phyloP scores from a whole-genome alignment of 2,888 invertebrate species.

The Spodoptera picta region DNA sequence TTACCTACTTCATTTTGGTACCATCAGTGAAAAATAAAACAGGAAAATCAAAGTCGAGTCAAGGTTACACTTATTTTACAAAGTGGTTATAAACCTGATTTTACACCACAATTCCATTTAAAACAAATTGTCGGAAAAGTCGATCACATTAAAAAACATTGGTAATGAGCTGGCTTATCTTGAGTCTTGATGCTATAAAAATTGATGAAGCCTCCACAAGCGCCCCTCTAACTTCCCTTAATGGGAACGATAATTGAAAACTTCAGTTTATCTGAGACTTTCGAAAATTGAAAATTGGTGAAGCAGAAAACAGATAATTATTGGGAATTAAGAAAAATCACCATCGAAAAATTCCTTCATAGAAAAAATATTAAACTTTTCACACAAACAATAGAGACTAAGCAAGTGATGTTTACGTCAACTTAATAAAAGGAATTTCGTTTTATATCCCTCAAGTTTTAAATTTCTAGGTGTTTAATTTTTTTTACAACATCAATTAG shows the following conservation, averaged over 20 bases:
- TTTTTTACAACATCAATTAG: too few relatives aligned
- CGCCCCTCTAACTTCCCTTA: conserved; percentile 66
- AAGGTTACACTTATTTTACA: neutral
- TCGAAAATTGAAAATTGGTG: conserved; percentile 76
- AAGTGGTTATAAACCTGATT: conserved; percentile 1
- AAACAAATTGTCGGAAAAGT: conserved; percentile 52
- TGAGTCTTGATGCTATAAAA: conserved; percentile 69
- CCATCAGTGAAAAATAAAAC: neutral
- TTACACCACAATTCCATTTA: conserved; percentile 43
- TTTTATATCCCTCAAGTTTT: too few relatives aligned
- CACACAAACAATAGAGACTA: too few relatives aligned
- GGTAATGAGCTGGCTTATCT: conserved; percentile 73
- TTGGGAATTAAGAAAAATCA: conserved; percentile 64
- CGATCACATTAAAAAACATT: conserved; percentile 63
- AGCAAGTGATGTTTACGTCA: too few relatives aligned
- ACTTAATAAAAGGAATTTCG: too few relatives aligned
- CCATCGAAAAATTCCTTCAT: conserved; percentile 13
- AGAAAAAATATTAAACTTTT: too few relatives aligned
- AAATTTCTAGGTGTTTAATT: too few relatives aligned
- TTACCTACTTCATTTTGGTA: too few relatives aligned
- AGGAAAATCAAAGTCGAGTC: neutral
- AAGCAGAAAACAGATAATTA: conserved; percentile 72
- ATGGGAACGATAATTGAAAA: conserved; percentile 82
- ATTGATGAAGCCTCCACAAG: conserved; percentile 72
- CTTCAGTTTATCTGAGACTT: conserved; percentile 77